Evolutionary conservation across 2,113 vertebrate species (phyloP).

Genomic region (Gymnocephalus cernua): DNA sequence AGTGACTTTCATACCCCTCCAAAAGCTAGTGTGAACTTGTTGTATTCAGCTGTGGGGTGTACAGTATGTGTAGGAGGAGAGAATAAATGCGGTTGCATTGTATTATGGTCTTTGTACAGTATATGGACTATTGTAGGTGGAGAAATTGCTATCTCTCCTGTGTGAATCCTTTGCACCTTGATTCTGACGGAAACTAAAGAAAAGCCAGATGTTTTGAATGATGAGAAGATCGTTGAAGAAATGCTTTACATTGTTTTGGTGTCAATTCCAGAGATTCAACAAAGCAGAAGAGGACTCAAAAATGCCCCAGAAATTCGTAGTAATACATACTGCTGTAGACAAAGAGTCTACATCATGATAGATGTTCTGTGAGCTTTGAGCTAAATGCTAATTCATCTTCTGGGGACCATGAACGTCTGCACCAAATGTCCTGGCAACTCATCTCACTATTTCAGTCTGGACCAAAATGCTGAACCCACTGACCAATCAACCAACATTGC

Average conservation of each 20-base stretch:
- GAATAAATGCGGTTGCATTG: slow-evolving; percentile 7
- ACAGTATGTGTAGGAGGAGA: slow-evolving; percentile 22
- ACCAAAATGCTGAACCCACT: neutral
- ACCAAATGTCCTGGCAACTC: neutral
- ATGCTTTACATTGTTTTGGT: neutral
- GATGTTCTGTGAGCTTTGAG: neutral
- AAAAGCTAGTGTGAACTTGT: slow-evolving; percentile 18
- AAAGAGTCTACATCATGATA: no score
- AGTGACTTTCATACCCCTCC: neutral
- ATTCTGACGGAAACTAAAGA: neutral
- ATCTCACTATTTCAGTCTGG: neutral
- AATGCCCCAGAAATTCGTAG: neutral
- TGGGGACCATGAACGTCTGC: neutral
- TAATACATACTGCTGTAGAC: neutral
- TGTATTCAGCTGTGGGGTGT: neutral
- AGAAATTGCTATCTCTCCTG: neutral
- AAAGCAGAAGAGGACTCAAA: neutral
- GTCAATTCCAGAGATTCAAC: neutral
- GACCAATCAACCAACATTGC: neutral
- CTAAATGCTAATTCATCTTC: neutral
- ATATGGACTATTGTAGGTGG: neutral
- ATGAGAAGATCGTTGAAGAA: neutral
- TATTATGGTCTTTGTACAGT: neutral
- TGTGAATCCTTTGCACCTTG: neutral
- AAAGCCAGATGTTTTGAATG: neutral